phyloP scores from a whole-genome alignment of 2,797 vertebrate genomes.

The Rhabdophis nuchalis region DNA sequence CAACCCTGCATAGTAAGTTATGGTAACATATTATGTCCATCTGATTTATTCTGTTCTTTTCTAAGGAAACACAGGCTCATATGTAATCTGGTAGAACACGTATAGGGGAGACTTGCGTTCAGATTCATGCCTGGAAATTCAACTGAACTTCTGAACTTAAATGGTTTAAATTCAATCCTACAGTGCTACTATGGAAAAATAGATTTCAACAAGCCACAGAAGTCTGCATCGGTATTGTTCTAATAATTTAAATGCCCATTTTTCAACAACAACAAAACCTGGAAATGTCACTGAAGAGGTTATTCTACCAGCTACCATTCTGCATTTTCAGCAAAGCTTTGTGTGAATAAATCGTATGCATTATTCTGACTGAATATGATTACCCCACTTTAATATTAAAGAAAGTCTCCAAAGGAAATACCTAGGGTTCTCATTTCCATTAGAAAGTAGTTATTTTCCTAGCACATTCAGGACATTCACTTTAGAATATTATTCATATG shows the following conservation, averaged over 20 bases:
- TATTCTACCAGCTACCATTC: constrained; percentile 21
- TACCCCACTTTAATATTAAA: constrained; percentile 35
- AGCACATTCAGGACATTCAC: constrained; percentile 54
- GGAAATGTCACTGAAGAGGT: constrained; percentile 47
- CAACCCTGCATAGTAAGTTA: neutral
- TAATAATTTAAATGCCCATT: constrained; percentile 28
- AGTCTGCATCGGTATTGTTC: constrained; percentile 40
- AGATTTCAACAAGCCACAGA: neutral
- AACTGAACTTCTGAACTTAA: neutral
- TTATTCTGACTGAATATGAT: constrained; percentile 44
- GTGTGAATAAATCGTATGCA: constrained; percentile 56
- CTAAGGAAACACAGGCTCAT: neutral
- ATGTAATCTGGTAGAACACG: neutral
- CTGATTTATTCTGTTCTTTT: neutral
- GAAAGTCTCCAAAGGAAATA: constrained; percentile 49
- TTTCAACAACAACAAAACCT: constrained; percentile 14
- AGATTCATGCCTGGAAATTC: neutral
- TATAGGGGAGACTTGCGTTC: neutral
- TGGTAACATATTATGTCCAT: neutral
- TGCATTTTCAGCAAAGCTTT: constrained; percentile 33
- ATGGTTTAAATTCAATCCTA: constrained; percentile 13
- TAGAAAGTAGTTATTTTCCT: constrained; percentile 57
- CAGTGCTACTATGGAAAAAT: neutral
- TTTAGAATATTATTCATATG: constrained; percentile 48
- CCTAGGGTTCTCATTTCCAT: constrained; percentile 62